Percentiles rank a stretch among this genome's conserved stretches.
Evolutionary conservation across 1,140 invertebrate genomes (phyloP).

Genomic region (Ptiloglossa arizonensis): DNA sequence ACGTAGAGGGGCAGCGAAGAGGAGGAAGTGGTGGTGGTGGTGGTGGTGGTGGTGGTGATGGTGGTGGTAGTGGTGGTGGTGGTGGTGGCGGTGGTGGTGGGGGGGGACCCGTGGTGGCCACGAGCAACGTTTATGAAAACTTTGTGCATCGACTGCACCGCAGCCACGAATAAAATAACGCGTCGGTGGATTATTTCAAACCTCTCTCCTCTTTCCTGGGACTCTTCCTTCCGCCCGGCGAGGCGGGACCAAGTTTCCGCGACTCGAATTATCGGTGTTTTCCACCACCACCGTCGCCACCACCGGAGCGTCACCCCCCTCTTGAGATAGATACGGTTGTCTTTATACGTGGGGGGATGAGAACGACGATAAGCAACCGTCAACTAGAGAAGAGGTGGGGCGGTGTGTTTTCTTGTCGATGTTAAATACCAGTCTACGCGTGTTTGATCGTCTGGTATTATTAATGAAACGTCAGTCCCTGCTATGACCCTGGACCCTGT

Average conservation of each 20-base stretch:
- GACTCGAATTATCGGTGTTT: conserved; percentile 23
- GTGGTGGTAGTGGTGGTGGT: too few species aligned
- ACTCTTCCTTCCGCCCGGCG: not conserved
- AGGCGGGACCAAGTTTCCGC: not conserved
- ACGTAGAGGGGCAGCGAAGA: too few species aligned
- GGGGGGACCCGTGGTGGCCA: conserved; percentile 30
- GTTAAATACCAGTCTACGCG: too few species aligned
- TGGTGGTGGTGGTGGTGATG: conserved; percentile 18
- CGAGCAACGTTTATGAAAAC: conserved; percentile 77
- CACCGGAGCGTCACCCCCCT: too few species aligned
- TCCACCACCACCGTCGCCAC: too few species aligned
- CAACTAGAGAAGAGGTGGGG: not conserved
- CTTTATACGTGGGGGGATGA: too few species aligned
- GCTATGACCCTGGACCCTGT: not conserved
- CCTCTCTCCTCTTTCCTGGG: not conserved
- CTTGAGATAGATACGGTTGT: too few species aligned
- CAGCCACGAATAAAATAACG: conserved; percentile 70
- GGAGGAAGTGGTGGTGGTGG: too few species aligned
- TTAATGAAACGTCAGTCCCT: not conserved
- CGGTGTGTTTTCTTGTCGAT: not conserved
- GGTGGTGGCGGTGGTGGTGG: too few species aligned
- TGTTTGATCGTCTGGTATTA: not conserved
- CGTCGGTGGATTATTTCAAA: conserved; percentile 60
- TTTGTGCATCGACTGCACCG: conserved; percentile 73
- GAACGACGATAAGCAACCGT: not conserved